Evolutionary conservation across 1,140 invertebrate species (phyloP).

Genomic region (Ladona fulva): DNA sequence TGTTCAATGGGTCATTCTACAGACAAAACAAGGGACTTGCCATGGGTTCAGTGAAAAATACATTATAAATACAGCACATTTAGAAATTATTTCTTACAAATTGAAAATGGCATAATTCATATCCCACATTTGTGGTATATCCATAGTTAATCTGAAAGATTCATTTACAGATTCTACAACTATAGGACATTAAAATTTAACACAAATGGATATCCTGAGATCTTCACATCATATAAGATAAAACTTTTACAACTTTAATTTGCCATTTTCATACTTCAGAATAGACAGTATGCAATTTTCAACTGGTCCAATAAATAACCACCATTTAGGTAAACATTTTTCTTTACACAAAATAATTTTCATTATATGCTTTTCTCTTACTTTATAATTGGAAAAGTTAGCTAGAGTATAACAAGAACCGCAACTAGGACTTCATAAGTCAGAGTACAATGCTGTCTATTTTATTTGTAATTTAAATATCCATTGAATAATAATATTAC

Average conservation of each 20-base stretch:
- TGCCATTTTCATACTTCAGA: neutral
- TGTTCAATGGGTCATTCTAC: no score
- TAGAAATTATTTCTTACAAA: neutral
- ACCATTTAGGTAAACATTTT: neutral
- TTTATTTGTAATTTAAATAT: neutral
- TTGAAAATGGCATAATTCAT: neutral
- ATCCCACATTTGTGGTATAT: neutral
- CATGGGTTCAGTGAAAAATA: constrained; percentile 10
- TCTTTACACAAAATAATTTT: constrained; percentile 5
- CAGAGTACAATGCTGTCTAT: neutral
- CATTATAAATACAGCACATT: neutral
- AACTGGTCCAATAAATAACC: constrained; percentile 1
- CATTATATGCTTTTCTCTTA: neutral
- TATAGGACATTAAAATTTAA: neutral
- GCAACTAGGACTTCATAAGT: neutral
- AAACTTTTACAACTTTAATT: neutral
- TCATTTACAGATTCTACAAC: neutral
- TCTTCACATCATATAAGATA: neutral
- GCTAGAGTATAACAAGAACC: neutral
- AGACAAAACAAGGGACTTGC: no score
- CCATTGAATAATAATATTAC: neutral
- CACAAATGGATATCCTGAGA: neutral
- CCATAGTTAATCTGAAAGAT: neutral
- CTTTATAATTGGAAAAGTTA: neutral
- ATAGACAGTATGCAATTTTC: neutral